A percentile compares a stretch with the other conserved stretches of the same genome.
Evolutionary conservation across 2,113 vertebrate species (phyloP).

Genomic region (Otocyon megalotis): DNA sequence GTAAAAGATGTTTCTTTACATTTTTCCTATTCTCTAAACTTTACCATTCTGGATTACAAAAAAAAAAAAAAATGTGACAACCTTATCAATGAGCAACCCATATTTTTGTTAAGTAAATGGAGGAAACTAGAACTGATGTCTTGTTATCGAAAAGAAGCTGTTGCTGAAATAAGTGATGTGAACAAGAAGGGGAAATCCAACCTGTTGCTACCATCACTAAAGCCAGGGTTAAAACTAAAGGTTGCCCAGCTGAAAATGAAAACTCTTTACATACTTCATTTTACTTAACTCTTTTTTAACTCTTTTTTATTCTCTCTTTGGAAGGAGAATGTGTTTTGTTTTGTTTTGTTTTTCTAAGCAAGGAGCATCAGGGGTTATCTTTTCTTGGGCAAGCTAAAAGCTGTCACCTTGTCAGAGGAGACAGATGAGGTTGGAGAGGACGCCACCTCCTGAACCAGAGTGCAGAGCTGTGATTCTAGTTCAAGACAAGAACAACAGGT

Average conservation of each 20-base stretch:
- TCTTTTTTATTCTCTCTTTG: not conserved
- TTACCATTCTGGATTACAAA: not conserved
- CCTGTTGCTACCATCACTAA: not conserved
- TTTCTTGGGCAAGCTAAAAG: slow-evolving; percentile 52
- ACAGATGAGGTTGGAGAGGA: slow-evolving; percentile 20
- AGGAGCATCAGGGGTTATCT: slow-evolving; percentile 53
- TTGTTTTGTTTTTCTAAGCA: not conserved
- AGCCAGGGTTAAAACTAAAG: not conserved
- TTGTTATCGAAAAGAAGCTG: not conserved
- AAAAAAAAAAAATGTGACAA: not conserved
- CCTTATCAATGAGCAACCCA: not conserved
- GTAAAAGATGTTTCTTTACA: not conserved
- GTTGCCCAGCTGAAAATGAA: not conserved
- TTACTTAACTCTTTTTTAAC: not conserved
- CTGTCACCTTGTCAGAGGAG: slow-evolving; percentile 52
- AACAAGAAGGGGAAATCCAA: not conserved
- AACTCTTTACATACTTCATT: not conserved
- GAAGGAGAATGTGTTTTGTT: not conserved
- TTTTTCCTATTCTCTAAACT: not conserved
- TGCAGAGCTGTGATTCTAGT: slow-evolving; percentile 22
- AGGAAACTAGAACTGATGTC: not conserved
- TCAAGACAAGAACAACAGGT: not conserved
- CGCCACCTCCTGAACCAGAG: not conserved
- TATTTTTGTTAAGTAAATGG: slow-evolving; percentile 18
- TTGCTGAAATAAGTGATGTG: slow-evolving; percentile 32